Percentiles rank a stretch among this genome's conserved stretches.
Evolutionary conservation across 2,888 invertebrate genomes (phyloP).

Genomic region (Hypolimnas misippus): DNA sequence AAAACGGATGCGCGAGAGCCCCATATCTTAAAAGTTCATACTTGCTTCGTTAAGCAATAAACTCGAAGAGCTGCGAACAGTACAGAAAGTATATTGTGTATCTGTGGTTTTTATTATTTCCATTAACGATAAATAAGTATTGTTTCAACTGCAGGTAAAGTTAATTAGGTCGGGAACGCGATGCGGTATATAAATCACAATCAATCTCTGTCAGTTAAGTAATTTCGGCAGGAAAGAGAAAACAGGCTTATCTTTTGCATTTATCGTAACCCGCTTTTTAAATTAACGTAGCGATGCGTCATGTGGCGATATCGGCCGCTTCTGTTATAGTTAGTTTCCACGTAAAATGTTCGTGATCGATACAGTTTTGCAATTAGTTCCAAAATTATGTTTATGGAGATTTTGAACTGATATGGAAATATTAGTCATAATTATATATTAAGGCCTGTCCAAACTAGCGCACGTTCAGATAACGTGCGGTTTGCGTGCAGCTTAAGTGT

Average conservation of each 20-base stretch:
- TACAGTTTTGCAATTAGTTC: background rate
- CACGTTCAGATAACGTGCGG: background rate
- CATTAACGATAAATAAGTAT: constrained; percentile 34
- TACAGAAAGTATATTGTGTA: no score
- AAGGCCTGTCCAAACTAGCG: no score
- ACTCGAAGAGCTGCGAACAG: no score
- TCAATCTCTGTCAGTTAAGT: constrained; percentile 60
- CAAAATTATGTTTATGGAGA: background rate
- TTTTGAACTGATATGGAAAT: no score
- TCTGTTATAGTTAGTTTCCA: constrained; percentile 12
- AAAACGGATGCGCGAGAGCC: no score
- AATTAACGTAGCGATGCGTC: constrained; percentile 24
- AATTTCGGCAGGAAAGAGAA: constrained; percentile 44
- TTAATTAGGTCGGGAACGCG: constrained; percentile 51
- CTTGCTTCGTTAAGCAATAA: no score
- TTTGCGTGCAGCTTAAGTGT: no score
- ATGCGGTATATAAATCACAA: constrained; percentile 61
- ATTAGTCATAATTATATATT: background rate
- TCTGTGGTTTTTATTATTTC: constrained; percentile 9
- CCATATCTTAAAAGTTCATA: background rate
- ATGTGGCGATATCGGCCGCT: constrained; percentile 22
- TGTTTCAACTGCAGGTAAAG: constrained; percentile 45
- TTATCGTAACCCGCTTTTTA: constrained; percentile 39
- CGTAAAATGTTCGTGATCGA: background rate
- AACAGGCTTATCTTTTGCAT: constrained; percentile 43